Evolutionary conservation across 2,888 invertebrate genomes (phyloP), one percentile per base, ranked within the genome.

Genomic region (Empis livida): DNA sequence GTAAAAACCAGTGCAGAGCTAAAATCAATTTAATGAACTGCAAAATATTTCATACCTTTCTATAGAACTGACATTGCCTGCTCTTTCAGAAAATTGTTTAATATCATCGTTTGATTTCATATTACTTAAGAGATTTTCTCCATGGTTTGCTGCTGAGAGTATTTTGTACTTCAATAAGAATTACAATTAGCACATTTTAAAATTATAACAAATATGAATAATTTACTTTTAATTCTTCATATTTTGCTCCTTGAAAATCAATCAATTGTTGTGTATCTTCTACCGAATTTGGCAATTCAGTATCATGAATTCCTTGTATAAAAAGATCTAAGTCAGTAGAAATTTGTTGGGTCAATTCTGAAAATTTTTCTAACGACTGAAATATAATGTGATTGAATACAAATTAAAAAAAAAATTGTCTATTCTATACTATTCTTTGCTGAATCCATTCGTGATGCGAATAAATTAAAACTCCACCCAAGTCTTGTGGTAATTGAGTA

Each of bases 361-460:
- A 93, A 73, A 96, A 95, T 65, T 92, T 90, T 70, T 96, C 96
- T 62, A 96, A 77, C 45, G 89, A 91, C 93, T 94, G 71, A 43
- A 74, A 72, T 51, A 44, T n/a, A n/a, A n/a, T n/a, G n/a, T n/a
- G n/a, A 43, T 31, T 13, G 46, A 23, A 17, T 30, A 45, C 11
- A 14, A 43, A 31, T 20, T 35, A 16, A 14, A 10, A 27, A 45
- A 30, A 42, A n/a, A 44, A 16, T 11, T 11, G 46, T 54, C 17
- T 17, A 16, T 43, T 37, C 31, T 82, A 78, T 69, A 96, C 95
- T 70, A 92, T 87, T 73, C 96, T 78, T 68, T 96, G 93, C 61
- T 94, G 88, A 63, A 96, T 93, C 96, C 96, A 97, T 62, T 93
- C 91, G 48, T 89, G 80, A 68, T 96, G 92, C 58, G 89, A 87